Evolutionary conservation across 1,140 invertebrate genomes (phyloP).

Genomic region (Drosophila fuyamai): DNA sequence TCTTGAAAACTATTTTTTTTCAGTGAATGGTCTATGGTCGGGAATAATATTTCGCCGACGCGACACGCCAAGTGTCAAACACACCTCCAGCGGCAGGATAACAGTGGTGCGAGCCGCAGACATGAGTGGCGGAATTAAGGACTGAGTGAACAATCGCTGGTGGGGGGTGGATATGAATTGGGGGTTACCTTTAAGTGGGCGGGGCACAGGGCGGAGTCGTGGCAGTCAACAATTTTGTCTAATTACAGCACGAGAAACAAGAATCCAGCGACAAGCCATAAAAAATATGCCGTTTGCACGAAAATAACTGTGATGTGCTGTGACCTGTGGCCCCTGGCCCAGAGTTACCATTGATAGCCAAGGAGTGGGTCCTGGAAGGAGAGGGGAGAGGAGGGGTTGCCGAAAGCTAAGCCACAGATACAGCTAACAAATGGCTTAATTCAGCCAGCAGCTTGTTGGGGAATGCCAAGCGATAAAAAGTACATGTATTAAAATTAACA

Average conservation of each 20-base stretch:
- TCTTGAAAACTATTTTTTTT: too few species aligned
- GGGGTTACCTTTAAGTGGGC: not conserved
- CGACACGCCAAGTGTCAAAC: constrained; percentile 56
- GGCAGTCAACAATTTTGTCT: constrained; percentile 66
- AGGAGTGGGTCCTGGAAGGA: not conserved
- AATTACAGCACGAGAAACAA: constrained; percentile 52
- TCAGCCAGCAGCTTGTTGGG: constrained; percentile 24
- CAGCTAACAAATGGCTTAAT: constrained; percentile 63
- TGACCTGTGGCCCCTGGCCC: constrained; percentile 36
- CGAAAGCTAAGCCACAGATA: constrained; percentile 45
- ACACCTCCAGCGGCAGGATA: constrained; percentile 51
- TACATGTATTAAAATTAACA: constrained; percentile 75
- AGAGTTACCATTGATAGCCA: constrained; percentile 23
- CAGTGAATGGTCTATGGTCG: constrained; percentile 9
- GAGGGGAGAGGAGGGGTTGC: not conserved
- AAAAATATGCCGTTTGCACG: constrained; percentile 74
- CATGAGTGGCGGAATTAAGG: constrained; percentile 35
- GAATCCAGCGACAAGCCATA: constrained; percentile 56
- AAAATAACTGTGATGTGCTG: constrained; percentile 66
- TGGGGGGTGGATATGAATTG: not conserved
- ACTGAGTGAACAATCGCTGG: constrained; percentile 24
- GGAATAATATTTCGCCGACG: constrained; percentile 40
- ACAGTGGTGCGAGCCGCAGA: constrained; percentile 8
- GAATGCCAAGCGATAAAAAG: constrained; percentile 66
- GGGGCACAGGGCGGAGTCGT: constrained; percentile 28